Evolutionary conservation across 2,888 invertebrate genomes (phyloP), one percentile per base, ranked within the genome.

Genomic region (Eupithecia subfuscata): DNA sequence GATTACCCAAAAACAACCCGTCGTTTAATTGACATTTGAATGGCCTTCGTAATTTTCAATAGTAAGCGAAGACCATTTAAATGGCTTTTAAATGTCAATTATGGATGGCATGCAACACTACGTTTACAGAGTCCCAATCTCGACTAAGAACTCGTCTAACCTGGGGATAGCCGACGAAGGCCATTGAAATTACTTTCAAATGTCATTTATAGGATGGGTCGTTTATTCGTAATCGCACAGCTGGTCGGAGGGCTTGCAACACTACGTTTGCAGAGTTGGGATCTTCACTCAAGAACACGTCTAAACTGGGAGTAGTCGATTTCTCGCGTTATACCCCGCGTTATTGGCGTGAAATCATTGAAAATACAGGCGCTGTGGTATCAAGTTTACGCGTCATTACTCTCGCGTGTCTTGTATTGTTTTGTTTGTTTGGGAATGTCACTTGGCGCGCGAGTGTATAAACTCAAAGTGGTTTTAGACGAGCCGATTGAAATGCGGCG

Each of bases 381-480:
- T 90, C 89, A 84, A 82, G 83, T 89, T 90, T 84, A 88, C 89
- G 83, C 85, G 81, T 87, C 90, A 91, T 91, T 91, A 90, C 87
- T 83, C 86, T 73, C 80, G 84, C 82, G 81, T 81, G 77, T 78
- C 75, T 78, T 75, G 75, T 83, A 84, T 82, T 86, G 84, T 83
- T 84, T 80, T 74, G 79, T 82, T 76, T 79, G 71, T 76, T 68
- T 72, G 79, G 75, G 48, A 71, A 75, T 73, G 75, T 76, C 73
- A 73, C 37, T 73, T 71, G 48, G 72, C 73, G 69, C 75, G 74
- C 64, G 71, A 75, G 74, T 78, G 75, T 74, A 69, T 68, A 67
- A 34, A 67, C 68, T 45, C 45, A 22, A 34, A 37, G 67, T 25
- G 65, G 37, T 11, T 34, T 37, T 67, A 37, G n/a, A n/a, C 12